Evolutionary conservation across 2,888 invertebrate genomes (phyloP).

Genomic region (Actias luna): DNA sequence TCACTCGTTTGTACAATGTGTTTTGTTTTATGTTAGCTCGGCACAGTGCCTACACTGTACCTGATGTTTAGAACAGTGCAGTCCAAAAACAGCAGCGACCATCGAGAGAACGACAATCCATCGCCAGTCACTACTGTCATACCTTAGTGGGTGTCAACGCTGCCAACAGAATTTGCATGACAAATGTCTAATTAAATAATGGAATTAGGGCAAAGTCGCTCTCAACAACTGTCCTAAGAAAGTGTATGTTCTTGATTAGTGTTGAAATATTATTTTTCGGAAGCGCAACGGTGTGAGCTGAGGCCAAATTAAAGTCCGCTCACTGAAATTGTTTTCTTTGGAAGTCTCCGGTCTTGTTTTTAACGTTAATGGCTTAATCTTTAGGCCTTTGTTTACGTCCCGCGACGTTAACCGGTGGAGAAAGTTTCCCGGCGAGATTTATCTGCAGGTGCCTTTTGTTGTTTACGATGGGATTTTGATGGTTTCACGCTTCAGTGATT

Average conservation of each 20-base stretch:
- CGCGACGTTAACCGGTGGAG: conserved; percentile 3
- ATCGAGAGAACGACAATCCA: too few relatives aligned
- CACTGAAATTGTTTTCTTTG: conserved; percentile 17
- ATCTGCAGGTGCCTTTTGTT: neutral
- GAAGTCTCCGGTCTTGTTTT: conserved; percentile 10
- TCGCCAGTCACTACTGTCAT: too few relatives aligned
- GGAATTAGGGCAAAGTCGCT: too few relatives aligned
- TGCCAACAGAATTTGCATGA: too few relatives aligned
- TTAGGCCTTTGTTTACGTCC: conserved; percentile 12
- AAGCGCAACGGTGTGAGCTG: conserved; percentile 6
- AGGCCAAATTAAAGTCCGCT: conserved; percentile 8
- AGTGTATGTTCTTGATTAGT: neutral
- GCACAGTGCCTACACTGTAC: too few relatives aligned
- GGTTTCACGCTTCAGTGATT: neutral
- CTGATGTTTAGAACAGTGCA: too few relatives aligned
- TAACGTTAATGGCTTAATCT: conserved; percentile 9
- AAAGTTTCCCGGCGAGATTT: neutral
- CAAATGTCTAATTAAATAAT: too few relatives aligned
- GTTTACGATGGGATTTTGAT: neutral
- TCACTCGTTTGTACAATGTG: too few relatives aligned
- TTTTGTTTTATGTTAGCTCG: too few relatives aligned
- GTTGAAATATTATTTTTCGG: neutral
- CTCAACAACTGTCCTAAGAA: neutral
- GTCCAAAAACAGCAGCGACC: too few relatives aligned
- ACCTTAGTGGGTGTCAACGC: too few relatives aligned